Conservation (phyloP, 2,888 invertebrate genomes). For the Heteromyza rotundicornis region DNA sequence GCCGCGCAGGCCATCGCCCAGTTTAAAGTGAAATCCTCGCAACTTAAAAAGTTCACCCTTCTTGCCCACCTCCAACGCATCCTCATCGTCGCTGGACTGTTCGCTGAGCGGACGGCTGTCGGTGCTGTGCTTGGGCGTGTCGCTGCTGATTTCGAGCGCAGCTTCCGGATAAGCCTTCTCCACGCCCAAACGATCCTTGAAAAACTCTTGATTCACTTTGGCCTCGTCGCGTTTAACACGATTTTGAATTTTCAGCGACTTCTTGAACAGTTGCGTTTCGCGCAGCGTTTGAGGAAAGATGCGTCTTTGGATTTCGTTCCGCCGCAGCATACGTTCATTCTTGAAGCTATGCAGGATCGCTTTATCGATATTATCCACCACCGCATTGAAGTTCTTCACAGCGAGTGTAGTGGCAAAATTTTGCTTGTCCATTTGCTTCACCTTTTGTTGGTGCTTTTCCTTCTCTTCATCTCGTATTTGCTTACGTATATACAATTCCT, state of each 20-base stretch:
- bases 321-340: conserved; percentile 38
- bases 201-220: conserved; percentile 44
- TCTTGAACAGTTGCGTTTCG: conserved; percentile 46
- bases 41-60: conserved; percentile 46
- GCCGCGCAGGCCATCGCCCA: conserved; percentile 52
- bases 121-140: conserved; percentile 36
- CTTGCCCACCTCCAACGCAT: conserved; percentile 52
- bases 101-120: conserved; percentile 41
- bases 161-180: conserved; percentile 42
- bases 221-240: conserved; percentile 48
- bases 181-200: conserved; percentile 39
- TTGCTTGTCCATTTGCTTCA: conserved; percentile 30
- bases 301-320: conserved; percentile 35
- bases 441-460: conserved; percentile 21
- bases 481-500: conserved; percentile 44
- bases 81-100: conserved; percentile 57
- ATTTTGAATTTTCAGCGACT: conserved; percentile 45
- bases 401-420: conserved; percentile 39
- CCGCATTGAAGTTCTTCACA: conserved; percentile 35
- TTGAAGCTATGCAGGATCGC: conserved; percentile 43
- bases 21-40: conserved; percentile 57
- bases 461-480: conserved; percentile 30
- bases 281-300: conserved; percentile 53
- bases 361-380: conserved; percentile 42
- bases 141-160: conserved; percentile 42